Conservation (phyloP, 2,797 vertebrate genomes). For the Sebastes reedi region DNA sequence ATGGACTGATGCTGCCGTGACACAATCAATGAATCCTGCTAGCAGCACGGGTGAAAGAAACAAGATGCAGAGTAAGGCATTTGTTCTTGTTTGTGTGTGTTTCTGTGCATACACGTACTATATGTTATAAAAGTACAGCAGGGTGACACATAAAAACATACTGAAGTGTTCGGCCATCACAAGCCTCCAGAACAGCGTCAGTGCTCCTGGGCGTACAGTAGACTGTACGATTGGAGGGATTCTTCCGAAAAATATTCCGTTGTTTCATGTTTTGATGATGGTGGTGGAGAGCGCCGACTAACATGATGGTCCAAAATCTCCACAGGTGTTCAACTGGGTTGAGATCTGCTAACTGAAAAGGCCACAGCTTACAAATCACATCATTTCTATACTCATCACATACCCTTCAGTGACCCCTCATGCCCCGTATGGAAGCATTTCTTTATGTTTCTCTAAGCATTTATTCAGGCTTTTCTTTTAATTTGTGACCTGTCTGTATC, state of each 20-base stretch:
- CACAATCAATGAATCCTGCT: conserved; percentile 26
- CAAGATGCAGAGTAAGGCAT: conserved; percentile 1
- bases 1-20: conserved; percentile 18
- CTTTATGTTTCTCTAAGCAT: neutral
- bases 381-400: neutral
- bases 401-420: neutral
- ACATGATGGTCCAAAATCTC: neutral
- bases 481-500: no score
- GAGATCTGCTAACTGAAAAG: neutral
- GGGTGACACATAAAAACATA: neutral
- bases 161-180: neutral
- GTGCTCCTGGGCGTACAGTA: neutral
- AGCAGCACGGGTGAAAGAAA: neutral
- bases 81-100: neutral
- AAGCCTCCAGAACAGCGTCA: neutral
- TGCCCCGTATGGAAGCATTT: neutral
- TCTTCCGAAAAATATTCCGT: neutral
- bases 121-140: neutral
- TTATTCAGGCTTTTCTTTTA: no score
- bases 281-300: neutral
- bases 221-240: neutral
- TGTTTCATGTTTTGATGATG: no score
- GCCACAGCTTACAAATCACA: neutral
- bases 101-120: neutral
- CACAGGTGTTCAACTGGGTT: neutral